Conservation (phyloP, 2,113 vertebrate genomes). For the Lycocorax pyrrhopterus region DNA sequence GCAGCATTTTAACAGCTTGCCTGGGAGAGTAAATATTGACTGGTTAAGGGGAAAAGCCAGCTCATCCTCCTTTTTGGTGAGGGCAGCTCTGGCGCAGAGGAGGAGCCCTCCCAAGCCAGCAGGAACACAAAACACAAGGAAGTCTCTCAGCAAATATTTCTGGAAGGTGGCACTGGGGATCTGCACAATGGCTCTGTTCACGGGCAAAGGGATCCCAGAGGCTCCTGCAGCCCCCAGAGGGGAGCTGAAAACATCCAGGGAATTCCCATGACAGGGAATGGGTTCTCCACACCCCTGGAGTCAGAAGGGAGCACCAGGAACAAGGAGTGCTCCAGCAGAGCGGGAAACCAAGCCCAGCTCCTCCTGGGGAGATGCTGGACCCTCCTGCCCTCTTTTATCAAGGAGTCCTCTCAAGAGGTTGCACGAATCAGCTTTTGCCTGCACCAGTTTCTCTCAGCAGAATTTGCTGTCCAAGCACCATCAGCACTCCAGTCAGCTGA, state of each 20-base stretch:
- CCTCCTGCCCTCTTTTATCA: not conserved
- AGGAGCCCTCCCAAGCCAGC: not conserved
- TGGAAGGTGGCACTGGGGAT: not conserved
- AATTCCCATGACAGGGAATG: not conserved
- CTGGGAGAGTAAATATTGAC: constrained; percentile 42
- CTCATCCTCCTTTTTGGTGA: not conserved
- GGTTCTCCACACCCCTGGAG: not conserved
- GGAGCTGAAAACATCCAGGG: not conserved
- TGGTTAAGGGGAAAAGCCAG: not conserved
- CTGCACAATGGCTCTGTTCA: not conserved
- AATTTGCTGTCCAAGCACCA: not conserved
- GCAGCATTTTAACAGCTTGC: constrained; percentile 18
- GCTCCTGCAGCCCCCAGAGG: not conserved
- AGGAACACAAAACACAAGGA: not conserved
- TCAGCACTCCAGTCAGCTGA: not conserved
- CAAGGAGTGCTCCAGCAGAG: not conserved
- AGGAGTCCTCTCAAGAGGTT: not conserved
- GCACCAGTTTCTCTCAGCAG: not conserved
- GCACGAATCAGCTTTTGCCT: not conserved
- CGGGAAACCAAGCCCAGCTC: not conserved
- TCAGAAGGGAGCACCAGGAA: not conserved
- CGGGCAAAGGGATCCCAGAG: not conserved
- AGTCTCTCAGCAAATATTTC: not conserved
- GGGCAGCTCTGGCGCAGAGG: not conserved
- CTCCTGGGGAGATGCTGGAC: not conserved